Conservation (phyloP, 2,113 vertebrate species). For the Sorex fumeus region DNA sequence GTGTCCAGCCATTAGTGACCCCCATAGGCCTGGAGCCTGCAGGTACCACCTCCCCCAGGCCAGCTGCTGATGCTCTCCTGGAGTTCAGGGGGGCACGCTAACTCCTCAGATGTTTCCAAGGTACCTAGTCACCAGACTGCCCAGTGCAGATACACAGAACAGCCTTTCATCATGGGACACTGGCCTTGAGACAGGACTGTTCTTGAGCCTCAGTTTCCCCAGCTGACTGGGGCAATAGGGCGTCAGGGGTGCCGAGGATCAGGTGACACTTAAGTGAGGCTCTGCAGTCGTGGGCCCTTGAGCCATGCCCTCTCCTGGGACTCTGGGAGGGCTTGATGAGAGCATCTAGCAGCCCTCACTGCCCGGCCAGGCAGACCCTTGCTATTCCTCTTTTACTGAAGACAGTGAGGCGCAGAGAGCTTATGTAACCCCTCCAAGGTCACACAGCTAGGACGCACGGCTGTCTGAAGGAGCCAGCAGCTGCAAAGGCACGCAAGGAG, state of each 20-base stretch:
- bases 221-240: background rate
- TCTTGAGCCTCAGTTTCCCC: conserved; percentile 16
- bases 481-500: background rate
- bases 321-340: background rate
- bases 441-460: background rate
- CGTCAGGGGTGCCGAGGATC: background rate
- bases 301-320: background rate
- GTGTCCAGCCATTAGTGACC: background rate
- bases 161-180: background rate
- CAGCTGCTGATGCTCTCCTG: background rate
- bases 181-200: background rate
- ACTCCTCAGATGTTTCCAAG: background rate
- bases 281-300: background rate
- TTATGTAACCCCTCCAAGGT: background rate
- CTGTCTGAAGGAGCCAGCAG: background rate
- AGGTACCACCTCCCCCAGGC: rapidly evolving
- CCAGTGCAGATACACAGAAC: background rate
- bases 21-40: background rate
- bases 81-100: background rate
- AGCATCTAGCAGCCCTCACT: background rate
- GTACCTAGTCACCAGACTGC: rapidly evolving
- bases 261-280: background rate
- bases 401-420: background rate
- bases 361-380: background rate
- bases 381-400: background rate